phyloP scores from a whole-genome alignment of 1,140 invertebrate genomes.

The Neodiprion virginianus region DNA sequence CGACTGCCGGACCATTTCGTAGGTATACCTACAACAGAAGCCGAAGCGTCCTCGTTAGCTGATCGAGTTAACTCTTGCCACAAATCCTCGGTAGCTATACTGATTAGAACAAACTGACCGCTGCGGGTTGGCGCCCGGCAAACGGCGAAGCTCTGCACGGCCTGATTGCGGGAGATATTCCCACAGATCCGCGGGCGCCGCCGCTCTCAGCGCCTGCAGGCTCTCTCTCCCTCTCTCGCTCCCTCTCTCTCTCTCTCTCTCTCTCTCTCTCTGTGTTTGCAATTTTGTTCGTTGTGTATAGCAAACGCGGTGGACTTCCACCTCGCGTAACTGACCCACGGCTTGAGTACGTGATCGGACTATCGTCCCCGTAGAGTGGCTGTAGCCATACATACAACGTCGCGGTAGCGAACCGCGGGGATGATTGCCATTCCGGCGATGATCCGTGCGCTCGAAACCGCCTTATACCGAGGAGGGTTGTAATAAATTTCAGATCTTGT shows the following conservation, averaged over 20 bases:
- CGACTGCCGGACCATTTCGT: too few relatives aligned
- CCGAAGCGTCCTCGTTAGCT: not conserved
- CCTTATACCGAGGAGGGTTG: not conserved
- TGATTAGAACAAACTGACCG: constrained; percentile 7
- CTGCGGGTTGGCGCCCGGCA: not conserved
- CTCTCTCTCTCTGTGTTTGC: not conserved
- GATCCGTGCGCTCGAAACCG: too few relatives aligned
- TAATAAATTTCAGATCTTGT: not conserved
- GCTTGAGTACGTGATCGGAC: not conserved
- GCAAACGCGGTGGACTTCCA: not conserved
- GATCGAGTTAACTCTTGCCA: constrained; percentile 4
- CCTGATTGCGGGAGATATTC: constrained; percentile 7
- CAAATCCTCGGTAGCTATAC: not conserved
- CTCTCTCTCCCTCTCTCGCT: too few relatives aligned
- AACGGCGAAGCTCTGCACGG: not conserved
- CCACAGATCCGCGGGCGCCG: not conserved
- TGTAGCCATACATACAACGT: not conserved
- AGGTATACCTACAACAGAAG: not conserved
- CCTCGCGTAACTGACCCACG: constrained; percentile 6
- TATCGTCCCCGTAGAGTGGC: not conserved
- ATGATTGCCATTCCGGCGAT: not conserved
- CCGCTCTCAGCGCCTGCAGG: too few relatives aligned
- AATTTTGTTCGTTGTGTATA: not conserved
- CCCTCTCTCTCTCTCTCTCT: too few relatives aligned
- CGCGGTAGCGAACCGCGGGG: not conserved